These are phyloP conservation scores for Aelia acuminata DNA, from an alignment of 2,888 invertebrate species.

Conservation along the genomic window DNA sequence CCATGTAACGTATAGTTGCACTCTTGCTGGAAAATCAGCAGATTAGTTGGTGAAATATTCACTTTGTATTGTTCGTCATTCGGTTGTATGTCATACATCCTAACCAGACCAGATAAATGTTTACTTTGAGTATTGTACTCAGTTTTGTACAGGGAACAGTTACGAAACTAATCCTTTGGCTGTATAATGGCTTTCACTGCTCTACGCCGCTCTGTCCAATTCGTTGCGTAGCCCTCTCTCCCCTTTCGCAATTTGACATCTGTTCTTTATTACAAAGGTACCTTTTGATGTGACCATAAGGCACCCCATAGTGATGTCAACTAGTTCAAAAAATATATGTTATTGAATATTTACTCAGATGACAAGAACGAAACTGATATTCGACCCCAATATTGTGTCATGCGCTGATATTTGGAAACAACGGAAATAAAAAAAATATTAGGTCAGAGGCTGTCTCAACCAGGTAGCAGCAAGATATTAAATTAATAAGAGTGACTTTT, in stretches of 20 bases:
- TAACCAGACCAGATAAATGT: not conserved
- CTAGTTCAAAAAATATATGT: not conserved
- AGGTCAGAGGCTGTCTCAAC: no score
- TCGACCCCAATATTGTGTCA: no score
- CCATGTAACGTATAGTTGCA: no score
- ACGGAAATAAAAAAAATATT: no score
- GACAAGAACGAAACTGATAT: no score
- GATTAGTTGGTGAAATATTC: not conserved
- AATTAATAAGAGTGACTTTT: no score
- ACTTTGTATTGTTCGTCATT: not conserved
- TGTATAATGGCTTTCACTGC: conserved; percentile 40
- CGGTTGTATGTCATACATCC: not conserved
- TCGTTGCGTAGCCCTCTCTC: conserved; percentile 3
- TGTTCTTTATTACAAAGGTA: not conserved
- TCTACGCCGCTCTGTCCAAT: not conserved
- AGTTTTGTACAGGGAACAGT: not conserved
- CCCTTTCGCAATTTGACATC: conserved; percentile 36
- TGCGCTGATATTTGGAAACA: no score
- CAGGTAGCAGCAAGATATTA: no score
- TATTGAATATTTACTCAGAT: no score
- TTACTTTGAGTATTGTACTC: not conserved
- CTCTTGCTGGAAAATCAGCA: no score
- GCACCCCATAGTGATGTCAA: not conserved
- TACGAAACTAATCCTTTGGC: conserved; percentile 12
- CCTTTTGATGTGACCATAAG: not conserved